Conservation (phyloP, 2,797 vertebrate species). For the Chromobotia macracanthus region DNA sequence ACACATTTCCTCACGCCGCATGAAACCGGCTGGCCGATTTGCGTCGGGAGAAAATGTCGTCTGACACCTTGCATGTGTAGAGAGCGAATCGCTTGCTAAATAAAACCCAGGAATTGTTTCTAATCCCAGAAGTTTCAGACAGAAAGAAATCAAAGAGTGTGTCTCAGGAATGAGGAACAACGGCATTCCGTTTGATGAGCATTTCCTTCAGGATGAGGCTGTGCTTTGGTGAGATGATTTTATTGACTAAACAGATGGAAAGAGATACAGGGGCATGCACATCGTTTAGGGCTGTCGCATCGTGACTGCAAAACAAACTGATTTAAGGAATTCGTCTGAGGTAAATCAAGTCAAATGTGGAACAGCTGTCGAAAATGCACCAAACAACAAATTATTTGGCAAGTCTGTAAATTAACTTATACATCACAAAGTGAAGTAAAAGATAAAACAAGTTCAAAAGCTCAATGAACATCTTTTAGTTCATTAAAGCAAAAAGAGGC, state of each 20-base stretch:
- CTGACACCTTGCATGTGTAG: neutral
- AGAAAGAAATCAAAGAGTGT: constrained; percentile 71
- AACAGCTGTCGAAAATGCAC: constrained; percentile 44
- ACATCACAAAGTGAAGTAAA: neutral
- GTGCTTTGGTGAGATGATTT: constrained; percentile 65
- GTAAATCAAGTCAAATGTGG: constrained; percentile 20
- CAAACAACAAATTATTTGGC: constrained; percentile 6
- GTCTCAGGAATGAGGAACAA: constrained; percentile 62
- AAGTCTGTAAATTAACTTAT: constrained; percentile 19
- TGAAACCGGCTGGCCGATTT: constrained; percentile 62
- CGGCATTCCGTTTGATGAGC: constrained; percentile 62
- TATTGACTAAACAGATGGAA: constrained; percentile 53
- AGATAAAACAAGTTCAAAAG: constrained; percentile 16
- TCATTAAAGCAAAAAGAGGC: constrained; percentile 13
- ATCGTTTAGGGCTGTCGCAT: constrained; percentile 20
- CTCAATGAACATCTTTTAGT: constrained; percentile 4
- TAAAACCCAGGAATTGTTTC: constrained; percentile 78
- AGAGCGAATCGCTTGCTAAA: constrained; percentile 58
- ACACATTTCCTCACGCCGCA: constrained; percentile 42
- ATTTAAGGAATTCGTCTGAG: constrained; percentile 16
- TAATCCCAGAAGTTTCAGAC: constrained; percentile 61
- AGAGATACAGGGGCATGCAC: constrained; percentile 40
- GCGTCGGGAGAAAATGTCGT: constrained; percentile 23
- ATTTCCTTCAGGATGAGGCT: constrained; percentile 48
- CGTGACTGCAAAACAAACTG: constrained; percentile 23